Evolutionary conservation across 1,140 invertebrate species (phyloP).

Genomic region (Oryzaephilus surinamensis): DNA sequence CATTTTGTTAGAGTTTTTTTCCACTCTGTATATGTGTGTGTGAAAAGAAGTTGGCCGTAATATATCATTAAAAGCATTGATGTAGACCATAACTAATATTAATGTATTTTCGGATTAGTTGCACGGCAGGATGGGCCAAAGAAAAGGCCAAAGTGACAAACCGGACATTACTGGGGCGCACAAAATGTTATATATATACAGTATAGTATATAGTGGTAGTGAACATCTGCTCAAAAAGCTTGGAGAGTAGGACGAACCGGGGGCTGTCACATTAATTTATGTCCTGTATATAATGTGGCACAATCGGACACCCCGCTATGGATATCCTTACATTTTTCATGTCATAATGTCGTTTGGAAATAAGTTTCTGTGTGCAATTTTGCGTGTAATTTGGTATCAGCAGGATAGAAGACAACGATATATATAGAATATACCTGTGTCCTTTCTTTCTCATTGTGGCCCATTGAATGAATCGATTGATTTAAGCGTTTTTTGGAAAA

Average conservation of each 20-base stretch:
- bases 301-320: constrained; percentile 9
- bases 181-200: not conserved
- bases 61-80: constrained; percentile 26
- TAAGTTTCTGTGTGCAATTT: constrained; percentile 23
- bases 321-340: constrained; percentile 9
- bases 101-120: constrained; percentile 29
- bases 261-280: constrained; percentile 15
- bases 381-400: constrained; percentile 24
- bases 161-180: constrained; percentile 27
- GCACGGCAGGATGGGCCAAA: constrained; percentile 14
- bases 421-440: too few relatives aligned
- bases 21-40: not conserved
- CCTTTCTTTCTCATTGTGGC: constrained; percentile 13
- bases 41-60: constrained; percentile 21
- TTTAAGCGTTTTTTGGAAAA: constrained; percentile 19
- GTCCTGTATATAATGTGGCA: constrained; percentile 7
- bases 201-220: constrained; percentile 3
- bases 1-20: constrained; percentile 14
- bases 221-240: not conserved
- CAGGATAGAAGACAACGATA: constrained; percentile 12
- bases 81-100: constrained; percentile 30
- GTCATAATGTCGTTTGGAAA: constrained; percentile 18
- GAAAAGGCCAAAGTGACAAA: constrained; percentile 27
- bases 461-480: constrained; percentile 11
- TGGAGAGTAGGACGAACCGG: constrained; percentile 1